Percentiles rank a stretch among this genome's conserved stretches.
Evolutionary conservation across 2,797 vertebrate genomes (phyloP).

Genomic region (Galaxias olidus): DNA sequence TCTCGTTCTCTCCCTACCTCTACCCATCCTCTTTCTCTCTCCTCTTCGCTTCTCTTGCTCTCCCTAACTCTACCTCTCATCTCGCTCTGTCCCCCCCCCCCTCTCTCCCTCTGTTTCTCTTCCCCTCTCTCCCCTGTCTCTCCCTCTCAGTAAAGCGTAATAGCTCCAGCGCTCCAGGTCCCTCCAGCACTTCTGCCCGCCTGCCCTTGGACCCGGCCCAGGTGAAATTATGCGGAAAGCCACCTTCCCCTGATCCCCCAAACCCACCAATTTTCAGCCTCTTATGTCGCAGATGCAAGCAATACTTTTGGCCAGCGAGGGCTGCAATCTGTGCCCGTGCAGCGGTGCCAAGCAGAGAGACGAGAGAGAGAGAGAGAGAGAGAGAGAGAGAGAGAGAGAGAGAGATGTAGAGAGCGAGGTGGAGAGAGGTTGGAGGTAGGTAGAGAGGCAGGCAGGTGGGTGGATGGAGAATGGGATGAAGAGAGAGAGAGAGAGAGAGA

Average conservation of each 20-base stretch:
- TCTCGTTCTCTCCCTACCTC: too few species aligned
- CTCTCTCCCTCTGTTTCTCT: too few species aligned
- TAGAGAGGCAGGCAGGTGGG: conserved; percentile 1
- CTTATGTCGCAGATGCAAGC: conserved; percentile 58
- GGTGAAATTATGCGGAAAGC: conserved; percentile 55
- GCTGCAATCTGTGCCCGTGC: conserved; percentile 54
- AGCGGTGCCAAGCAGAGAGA: conserved; percentile 46
- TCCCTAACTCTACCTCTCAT: too few species aligned
- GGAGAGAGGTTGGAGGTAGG: conserved; percentile 8
- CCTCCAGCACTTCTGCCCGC: conserved; percentile 29
- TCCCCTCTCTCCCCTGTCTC: too few species aligned
- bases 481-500: too few species aligned
- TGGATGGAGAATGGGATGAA: too few species aligned
- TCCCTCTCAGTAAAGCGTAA: conserved; percentile 29
- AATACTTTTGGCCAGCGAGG: conserved; percentile 47
- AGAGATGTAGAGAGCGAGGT: conserved; percentile 16
- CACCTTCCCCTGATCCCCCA: conserved; percentile 34
- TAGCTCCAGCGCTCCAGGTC: conserved; percentile 33
- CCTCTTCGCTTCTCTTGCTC: too few species aligned
- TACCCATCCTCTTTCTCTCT: too few species aligned
- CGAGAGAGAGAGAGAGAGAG: conserved; percentile 19
- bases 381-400: conserved; percentile 23
- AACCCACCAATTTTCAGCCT: conserved; percentile 47
- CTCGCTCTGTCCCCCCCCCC: too few species aligned
- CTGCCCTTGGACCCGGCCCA: conserved; percentile 48